Conservation (phyloP, 2,888 invertebrate species). For the Polydrusus pterygomalis region DNA sequence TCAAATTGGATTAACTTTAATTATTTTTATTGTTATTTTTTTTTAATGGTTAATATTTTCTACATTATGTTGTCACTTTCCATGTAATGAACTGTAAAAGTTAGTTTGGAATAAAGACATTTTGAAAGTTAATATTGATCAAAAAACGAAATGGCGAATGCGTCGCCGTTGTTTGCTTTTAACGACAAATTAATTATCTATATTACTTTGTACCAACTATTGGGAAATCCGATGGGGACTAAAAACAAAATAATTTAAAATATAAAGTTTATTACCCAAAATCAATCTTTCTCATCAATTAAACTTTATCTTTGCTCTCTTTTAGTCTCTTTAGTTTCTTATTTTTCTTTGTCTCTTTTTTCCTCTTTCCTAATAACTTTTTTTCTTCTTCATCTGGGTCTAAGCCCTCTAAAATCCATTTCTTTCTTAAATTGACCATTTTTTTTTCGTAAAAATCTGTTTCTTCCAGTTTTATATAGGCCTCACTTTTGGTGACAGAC, state of each 20-base stretch:
- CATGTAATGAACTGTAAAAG: no score
- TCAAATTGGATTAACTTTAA: no score
- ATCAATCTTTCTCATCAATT: neutral
- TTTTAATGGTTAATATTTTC: no score
- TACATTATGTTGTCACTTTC: no score
- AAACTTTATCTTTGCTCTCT: constrained; percentile 13
- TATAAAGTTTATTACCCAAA: neutral
- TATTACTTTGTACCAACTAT: no score
- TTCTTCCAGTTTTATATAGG: constrained; percentile 93
- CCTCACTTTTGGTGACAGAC: constrained; percentile 92
- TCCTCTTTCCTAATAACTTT: constrained; percentile 70
- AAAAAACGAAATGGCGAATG: no score
- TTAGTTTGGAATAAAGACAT: no score
- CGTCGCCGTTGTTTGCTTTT: no score
- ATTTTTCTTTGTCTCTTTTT: constrained; percentile 63
- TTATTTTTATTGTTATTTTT: no score
- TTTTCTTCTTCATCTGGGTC: constrained; percentile 86
- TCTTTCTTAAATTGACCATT: constrained; percentile 90
- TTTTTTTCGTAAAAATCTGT: constrained; percentile 92
- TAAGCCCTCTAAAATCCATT: constrained; percentile 89
- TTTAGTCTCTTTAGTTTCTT: constrained; percentile 54
- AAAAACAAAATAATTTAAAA: neutral
- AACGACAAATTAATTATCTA: no score
- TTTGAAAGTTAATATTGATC: no score
- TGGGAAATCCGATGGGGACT: no score